Evolutionary conservation across 2,888 invertebrate species (phyloP), one percentile per base, ranked within the genome.

Genomic region (Oegoconia quadripuncta): DNA sequence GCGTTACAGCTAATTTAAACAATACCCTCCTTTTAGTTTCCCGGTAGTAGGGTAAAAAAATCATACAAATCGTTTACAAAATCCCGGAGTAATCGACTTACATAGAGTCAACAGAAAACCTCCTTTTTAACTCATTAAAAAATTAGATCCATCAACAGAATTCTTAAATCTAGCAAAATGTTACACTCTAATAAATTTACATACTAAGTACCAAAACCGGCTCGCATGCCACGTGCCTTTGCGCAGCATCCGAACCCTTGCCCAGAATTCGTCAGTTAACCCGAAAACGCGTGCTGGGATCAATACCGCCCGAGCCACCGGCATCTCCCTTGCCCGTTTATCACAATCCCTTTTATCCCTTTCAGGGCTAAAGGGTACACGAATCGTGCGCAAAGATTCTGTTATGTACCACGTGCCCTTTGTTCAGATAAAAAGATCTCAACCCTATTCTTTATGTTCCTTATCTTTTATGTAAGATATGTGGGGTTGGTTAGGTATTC

Each of bases 361-460:
- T 74, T 67, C 48, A 55, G 55, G 70, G 68, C 64, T 67, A 77
- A 78, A 81, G 79, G 77, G 76, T 76, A 72, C 61, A 67, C 63
- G 75, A 79, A 80, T 79, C 79, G 68, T 78, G 76, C 77, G 77
- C 79, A 78, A 62, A 73, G 83, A 84, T 79, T 83, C 83, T 82
- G 83, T 74, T 64, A 67, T 59, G 63, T 66, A 74, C 73, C 83
- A 72, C 82, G 81, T 75, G 83, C 70, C 65, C 55, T 70, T 84
- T 83, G 81, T 83, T 52, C 55, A 63, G 70, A 74, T 69, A 64
- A 63, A 56, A 70, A 67, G 66, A 72, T 66, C 60, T 49, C 62
- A 68, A 74, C 75, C 74, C 74, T 74, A 48, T 61, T 63, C 62
- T 56, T 59, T 57, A 52, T 50, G 51, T 50, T 40, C 41, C n/a